phyloP scores from a whole-genome alignment of 2,113 vertebrate species.

The Micronisus gabar region DNA sequence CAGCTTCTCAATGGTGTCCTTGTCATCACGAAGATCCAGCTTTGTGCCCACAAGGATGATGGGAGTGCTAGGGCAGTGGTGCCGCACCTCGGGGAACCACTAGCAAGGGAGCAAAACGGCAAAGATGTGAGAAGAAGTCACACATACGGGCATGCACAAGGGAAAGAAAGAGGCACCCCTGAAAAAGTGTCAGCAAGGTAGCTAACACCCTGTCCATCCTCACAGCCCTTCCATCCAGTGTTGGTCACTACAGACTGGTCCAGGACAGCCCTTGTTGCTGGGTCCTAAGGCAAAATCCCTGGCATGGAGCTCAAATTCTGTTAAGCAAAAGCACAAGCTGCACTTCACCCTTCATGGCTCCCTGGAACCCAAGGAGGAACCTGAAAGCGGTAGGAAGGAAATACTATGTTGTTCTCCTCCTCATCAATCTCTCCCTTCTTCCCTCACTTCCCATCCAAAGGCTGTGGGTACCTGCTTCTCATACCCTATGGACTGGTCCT shows the following conservation, averaged over 20 bases:
- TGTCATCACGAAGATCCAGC: conserved; percentile 82
- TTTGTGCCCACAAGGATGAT: conserved; percentile 86
- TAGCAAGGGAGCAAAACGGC: not conserved
- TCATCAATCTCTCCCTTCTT: not conserved
- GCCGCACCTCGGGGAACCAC: conserved; percentile 83
- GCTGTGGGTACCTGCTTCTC: not conserved
- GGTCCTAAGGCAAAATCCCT: not conserved
- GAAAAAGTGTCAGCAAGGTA: not conserved
- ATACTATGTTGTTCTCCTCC: not conserved
- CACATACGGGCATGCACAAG: accelerated
- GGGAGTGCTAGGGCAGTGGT: conserved; percentile 82
- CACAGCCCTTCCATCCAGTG: not conserved
- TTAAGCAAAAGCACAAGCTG: not conserved
- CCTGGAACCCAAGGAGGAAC: not conserved
- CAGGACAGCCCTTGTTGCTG: not conserved
- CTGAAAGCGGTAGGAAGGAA: not conserved
- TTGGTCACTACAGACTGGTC: not conserved
- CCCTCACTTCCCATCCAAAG: not conserved
- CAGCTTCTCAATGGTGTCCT: conserved; percentile 84
- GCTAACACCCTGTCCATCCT: not conserved
- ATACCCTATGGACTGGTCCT: not conserved
- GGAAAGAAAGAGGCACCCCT: not conserved
- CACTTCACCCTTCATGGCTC: not conserved
- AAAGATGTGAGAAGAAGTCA: not conserved
- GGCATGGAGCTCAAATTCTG: not conserved